Base-by-base conservation (phyloP, 2,797 vertebrate species). In the Muraenolepis orangiensis region DNA sequence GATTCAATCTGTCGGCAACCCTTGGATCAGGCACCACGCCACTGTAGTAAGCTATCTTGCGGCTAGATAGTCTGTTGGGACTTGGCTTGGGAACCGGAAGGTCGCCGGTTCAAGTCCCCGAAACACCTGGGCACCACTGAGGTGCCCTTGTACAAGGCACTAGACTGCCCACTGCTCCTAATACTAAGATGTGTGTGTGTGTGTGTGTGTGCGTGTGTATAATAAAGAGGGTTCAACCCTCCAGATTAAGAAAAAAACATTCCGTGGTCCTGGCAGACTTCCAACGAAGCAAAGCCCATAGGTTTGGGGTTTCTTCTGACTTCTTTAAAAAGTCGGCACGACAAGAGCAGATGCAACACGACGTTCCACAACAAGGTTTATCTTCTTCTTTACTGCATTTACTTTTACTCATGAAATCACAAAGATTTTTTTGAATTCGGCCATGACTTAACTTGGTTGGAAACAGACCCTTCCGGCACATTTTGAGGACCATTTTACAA, bases 281-380 rank as follows among this genome's bases (percentile, higher is more conserved):
- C 57, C 3, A 8, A 11, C 2, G 57, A n/a, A 12, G 10, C n/a
- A 1, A 26, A 26, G 57, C 10, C 10, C 2, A 26, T 6, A 26
- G 34, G 67, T 74, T 71, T n/a, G n/a, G 42, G 69, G 28, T 61
- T 79, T 67, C 79, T 76, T 81, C 42, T n/a, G n/a, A n/a, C n/a
- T 38, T 20, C 78, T 76, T 72, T 73, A 80, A 75, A 3, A 72
- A 57, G 57, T 78, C 79, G 32, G 78, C 69, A 72, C 51, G 1
- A 64, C 71, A 1, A 70, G 57, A 78, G 66, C 26, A 74, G 70
- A 18, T 46, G 23, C n/a, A 30, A 42, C 34, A 31, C 28, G 32
- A n/a, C 8, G 20, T n/a, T 61, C 7, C 32, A 23, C n/a, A 61
- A 61, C 51, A 26, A 23, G n/a, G n/a, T 61, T 61, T 26, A 26